Evolutionary conservation across 2,888 invertebrate species (phyloP).

Genomic region (Amiota mariae): DNA sequence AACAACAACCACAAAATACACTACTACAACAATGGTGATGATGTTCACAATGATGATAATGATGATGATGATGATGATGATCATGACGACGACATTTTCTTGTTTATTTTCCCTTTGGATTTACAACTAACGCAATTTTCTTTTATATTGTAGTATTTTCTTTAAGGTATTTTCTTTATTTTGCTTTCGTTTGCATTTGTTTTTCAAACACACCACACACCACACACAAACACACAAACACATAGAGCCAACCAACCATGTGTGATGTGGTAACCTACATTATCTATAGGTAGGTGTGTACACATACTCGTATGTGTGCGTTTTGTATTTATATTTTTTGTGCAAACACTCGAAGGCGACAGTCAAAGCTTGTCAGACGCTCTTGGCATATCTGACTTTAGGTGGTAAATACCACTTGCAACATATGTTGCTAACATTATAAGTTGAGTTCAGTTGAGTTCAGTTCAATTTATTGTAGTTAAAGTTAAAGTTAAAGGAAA

Average conservation of each 20-base stretch:
- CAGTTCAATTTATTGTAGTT: too few relatives aligned
- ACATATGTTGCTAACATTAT: constrained; percentile 19
- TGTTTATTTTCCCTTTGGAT: constrained; percentile 65
- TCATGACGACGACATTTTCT: constrained; percentile 33
- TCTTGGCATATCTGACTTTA: constrained; percentile 8
- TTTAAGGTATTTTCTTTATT: constrained; percentile 45
- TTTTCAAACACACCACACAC: neutral
- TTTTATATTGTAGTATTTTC: constrained; percentile 52
- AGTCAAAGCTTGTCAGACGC: constrained; percentile 14
- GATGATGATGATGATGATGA: neutral
- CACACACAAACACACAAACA: too few relatives aligned
- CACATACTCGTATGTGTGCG: constrained; percentile 12
- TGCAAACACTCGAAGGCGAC: constrained; percentile 28
- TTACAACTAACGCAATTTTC: constrained; percentile 68
- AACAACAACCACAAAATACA: constrained; percentile 4
- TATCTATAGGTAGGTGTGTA: too few relatives aligned
- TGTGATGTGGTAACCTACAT: neutral
- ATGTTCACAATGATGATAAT: neutral
- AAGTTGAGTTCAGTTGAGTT: neutral
- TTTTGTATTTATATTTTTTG: constrained; percentile 23
- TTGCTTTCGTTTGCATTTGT: neutral
- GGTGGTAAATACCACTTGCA: constrained; percentile 18
- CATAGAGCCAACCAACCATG: too few relatives aligned
- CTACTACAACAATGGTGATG: neutral
- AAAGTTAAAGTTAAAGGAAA: too few relatives aligned